phyloP scores from a whole-genome alignment of 2,113 vertebrate species.

The Mus spicilegus region DNA sequence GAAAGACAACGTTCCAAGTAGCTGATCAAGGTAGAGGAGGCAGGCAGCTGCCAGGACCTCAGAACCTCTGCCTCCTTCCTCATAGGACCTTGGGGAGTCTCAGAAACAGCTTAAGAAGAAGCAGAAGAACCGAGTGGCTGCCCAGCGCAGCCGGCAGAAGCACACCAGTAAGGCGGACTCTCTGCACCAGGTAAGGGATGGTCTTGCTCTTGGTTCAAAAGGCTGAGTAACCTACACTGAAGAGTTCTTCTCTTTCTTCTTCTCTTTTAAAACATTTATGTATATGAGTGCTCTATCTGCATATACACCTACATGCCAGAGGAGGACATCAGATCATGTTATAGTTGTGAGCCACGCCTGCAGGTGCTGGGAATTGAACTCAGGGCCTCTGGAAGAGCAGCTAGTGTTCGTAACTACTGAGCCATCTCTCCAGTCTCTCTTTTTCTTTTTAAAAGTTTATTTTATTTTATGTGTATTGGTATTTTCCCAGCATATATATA shows the following conservation, averaged over 20 bases:
- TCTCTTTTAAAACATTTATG: no score
- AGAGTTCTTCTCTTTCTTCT: neutral
- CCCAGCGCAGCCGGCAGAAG: constrained; percentile 90
- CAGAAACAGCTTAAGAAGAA: constrained; percentile 77
- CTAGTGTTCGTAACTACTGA: no score
- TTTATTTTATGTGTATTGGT: neutral
- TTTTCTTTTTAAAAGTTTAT: neutral
- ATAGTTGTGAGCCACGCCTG: no score
- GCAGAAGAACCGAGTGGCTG: constrained; percentile 88
- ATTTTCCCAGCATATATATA: neutral
- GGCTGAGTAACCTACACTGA: neutral
- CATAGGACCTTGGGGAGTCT: constrained; percentile 38
- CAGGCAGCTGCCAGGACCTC: neutral
- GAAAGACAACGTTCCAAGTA: neutral
- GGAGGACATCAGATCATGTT: no score
- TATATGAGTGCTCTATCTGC: no score
- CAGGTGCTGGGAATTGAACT: no score
- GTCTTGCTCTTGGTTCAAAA: neutral
- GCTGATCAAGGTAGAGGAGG: neutral
- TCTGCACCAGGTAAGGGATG: constrained; percentile 88
- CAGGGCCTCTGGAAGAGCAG: no score
- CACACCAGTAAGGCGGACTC: constrained; percentile 90
- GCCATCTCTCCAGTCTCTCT: no score
- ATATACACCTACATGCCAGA: no score
- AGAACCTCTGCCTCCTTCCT: neutral